Base-by-base conservation (phyloP, 2,888 invertebrate species). In the Artemia sinica region DNA sequence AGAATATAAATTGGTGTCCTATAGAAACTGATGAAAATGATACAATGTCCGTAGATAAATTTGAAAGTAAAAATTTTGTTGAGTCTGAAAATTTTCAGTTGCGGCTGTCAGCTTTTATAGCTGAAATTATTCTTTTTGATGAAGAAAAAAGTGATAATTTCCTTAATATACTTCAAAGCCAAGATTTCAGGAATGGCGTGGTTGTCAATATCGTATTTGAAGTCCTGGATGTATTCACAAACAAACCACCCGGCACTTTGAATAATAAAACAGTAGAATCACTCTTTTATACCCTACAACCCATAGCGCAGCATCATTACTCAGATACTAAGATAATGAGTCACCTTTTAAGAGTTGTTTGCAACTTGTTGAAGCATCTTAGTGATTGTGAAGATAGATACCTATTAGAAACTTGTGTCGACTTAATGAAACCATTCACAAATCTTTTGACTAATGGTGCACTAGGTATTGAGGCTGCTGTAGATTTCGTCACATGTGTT, bases 341-440 rank as follows among this genome's bases (percentile, higher is more conserved):
- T 8, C n/a, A 58, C 14, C 28, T 58, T 28, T 28, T 58, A 18
- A 28, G 14, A 9, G 28, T 58, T 11, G 10, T 58, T n/a, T 18
- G 63, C 14, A 58, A 58, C 14, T n/a, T 58, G n/a, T 10, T 58
- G n/a, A 28, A 58, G 28, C 63, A 58, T 11, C 63, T 58, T 11
- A 58, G 10, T n/a, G n/a, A 28, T 28, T 9, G 9, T 28, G 63
- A 10, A 18, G 63, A 58, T 58, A 18, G 14, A 18, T n/a, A 18
- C n/a, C 8, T 58, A n/a, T 58, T 58, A 58, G 63, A 58, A 58
- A 28, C 63, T 18, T 10, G 14, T n/a, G 28, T 58, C 8, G 63
- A 58, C 28, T 58, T 58, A 58, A n/a, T 58, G 28, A 58, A 58
- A 58, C 63, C 63, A 28, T 58, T 58, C 28, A n/a, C 63, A 10